Percentiles rank a stretch among this genome's conserved stretches.
These are phyloP conservation scores for Drosophila pseudotalamancana DNA, from an alignment of 2,888 invertebrate genomes.

Conservation along the genomic window DNA sequence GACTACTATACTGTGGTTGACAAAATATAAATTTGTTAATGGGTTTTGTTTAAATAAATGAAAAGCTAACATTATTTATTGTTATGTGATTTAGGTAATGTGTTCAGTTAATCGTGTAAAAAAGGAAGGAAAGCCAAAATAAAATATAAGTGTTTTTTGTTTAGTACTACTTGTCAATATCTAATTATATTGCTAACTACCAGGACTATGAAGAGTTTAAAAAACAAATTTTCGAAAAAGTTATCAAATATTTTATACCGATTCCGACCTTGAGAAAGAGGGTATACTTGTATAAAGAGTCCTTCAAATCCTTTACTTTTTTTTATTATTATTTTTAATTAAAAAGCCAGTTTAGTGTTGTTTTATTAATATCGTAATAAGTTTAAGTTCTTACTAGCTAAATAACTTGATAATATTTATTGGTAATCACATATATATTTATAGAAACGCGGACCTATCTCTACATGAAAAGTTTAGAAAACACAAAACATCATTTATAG, in stretches of 20 bases:
- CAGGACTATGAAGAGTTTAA: not conserved
- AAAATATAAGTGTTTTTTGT: not conserved
- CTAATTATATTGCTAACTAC: not conserved
- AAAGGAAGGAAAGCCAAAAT: no score
- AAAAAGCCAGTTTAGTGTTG: conserved; percentile 5
- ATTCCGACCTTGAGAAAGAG: conserved; percentile 13
- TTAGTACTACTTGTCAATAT: not conserved
- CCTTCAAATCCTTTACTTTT: conserved; percentile 1
- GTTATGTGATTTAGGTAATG: no score
- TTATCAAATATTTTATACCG: conserved; percentile 3
- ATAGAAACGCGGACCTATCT: conserved; percentile 26
- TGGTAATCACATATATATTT: not conserved
- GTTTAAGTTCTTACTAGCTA: conserved; percentile 42
- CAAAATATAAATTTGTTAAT: not conserved
- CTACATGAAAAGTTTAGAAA: conserved; percentile 36
- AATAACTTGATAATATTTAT: conserved; percentile 13
- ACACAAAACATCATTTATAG: conserved; percentile 17
- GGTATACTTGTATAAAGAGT: no score
- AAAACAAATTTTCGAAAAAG: conserved; percentile 1
- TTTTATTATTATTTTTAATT: not conserved
- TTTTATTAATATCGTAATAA: conserved; percentile 29
- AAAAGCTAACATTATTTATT: no score
- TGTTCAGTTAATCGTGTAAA: no score
- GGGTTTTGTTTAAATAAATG: no score
- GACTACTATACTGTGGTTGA: no score